A percentile compares a stretch with the other conserved stretches of the same genome.
phyloP scores from a whole-genome alignment of 2,888 invertebrate species.

The Herminia tarsipennalis region DNA sequence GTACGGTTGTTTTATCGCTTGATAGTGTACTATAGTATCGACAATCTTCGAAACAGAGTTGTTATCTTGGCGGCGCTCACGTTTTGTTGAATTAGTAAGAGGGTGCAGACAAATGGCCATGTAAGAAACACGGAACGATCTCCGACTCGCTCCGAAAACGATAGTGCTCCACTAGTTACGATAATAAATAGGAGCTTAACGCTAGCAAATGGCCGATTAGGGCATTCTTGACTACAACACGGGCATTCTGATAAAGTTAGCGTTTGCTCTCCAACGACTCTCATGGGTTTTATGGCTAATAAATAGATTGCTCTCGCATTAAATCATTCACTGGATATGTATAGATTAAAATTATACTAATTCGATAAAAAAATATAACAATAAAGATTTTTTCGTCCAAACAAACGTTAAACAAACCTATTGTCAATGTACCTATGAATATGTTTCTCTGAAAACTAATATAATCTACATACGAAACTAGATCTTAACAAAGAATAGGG shows the following conservation, averaged over 20 bases:
- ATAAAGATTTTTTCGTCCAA: neutral
- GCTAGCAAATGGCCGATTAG: constrained; percentile 77
- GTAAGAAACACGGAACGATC: constrained; percentile 71
- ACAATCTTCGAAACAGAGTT: constrained; percentile 62
- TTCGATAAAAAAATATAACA: neutral
- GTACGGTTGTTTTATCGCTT: constrained; percentile 30
- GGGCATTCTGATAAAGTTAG: constrained; percentile 78
- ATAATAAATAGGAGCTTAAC: constrained; percentile 78
- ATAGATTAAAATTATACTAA: too few species aligned
- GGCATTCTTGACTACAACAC: constrained; percentile 77
- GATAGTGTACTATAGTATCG: constrained; percentile 55
- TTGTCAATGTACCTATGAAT: neutral
- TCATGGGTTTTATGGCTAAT: constrained; percentile 66
- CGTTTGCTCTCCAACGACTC: constrained; percentile 73
- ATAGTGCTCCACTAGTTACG: constrained; percentile 79
- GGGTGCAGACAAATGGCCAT: constrained; percentile 72
- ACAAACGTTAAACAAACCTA: neutral
- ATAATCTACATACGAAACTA: neutral
- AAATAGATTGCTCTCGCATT: constrained; percentile 62
- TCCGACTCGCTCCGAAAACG: constrained; percentile 67
- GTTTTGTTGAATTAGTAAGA: constrained; percentile 79
- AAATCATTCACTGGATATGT: constrained; percentile 57
- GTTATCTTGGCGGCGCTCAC: constrained; percentile 69
- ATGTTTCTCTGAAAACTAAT: neutral
- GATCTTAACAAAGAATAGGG: neutral